Evolutionary conservation across 2,797 vertebrate genomes (phyloP).

Genomic region (Pipistrellus nathusii): DNA sequence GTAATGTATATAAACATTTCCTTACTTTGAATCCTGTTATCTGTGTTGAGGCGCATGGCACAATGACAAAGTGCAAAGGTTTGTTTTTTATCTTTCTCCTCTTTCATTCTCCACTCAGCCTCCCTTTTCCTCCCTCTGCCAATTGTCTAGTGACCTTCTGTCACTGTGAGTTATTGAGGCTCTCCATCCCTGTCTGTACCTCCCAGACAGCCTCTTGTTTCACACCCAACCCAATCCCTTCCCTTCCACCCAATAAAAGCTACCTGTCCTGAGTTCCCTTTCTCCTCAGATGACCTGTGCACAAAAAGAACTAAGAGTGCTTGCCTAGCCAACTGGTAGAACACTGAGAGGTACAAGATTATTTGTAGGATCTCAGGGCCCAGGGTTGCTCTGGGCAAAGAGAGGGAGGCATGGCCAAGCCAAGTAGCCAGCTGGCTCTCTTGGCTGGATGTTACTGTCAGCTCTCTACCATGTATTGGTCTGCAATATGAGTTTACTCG

Average conservation of each 20-base stretch:
- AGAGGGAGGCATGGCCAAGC: constrained; percentile 65
- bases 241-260: background rate
- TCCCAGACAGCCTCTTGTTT: constrained; percentile 1
- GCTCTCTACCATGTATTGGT: background rate
- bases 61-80: background rate
- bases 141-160: constrained; percentile 55
- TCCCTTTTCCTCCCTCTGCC: constrained; percentile 4
- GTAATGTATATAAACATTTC: background rate
- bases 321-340: constrained; percentile 66
- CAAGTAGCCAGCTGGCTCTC: constrained; percentile 77
- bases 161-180: background rate
- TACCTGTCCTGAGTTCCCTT: constrained; percentile 16
- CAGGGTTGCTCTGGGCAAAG: constrained; percentile 55
- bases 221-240: background rate
- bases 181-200: background rate
- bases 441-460: constrained; percentile 55
- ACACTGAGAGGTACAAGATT: constrained; percentile 71
- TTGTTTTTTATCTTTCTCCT: background rate
- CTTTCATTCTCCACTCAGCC: background rate
- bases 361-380: constrained; percentile 65
- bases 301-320: background rate
- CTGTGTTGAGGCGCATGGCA: background rate
- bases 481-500: background rate
- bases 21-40: background rate
- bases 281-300: constrained; percentile 80